Conservation (phyloP, 2,113 vertebrate genomes). For the Spea multiplicata region DNA sequence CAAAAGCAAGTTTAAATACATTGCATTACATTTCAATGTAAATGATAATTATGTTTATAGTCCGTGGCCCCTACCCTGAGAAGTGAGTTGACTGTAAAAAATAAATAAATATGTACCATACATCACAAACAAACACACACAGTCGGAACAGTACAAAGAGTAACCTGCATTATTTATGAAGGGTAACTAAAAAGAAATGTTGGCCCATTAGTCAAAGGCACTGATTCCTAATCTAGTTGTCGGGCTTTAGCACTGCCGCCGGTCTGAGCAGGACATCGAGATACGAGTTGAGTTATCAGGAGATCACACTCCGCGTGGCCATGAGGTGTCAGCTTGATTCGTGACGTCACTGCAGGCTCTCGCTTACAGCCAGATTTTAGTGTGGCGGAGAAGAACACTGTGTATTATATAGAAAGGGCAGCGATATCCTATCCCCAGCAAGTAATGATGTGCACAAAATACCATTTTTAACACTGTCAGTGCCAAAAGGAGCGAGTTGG, state of each 20-base stretch:
- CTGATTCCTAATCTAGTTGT: conserved; percentile 13
- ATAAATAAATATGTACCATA: not conserved
- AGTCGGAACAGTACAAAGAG: not conserved
- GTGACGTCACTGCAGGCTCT: not conserved
- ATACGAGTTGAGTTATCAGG: conserved; percentile 35
- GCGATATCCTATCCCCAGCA: no score
- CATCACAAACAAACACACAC: not conserved
- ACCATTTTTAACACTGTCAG: no score
- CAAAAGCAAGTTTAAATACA: no score
- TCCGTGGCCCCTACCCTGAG: no score
- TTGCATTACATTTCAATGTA: no score
- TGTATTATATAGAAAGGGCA: no score
- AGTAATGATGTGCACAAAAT: no score
- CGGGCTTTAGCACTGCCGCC: conserved; percentile 16
- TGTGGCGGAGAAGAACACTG: not conserved
- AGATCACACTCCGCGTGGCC: conserved; percentile 27
- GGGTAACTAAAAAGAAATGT: conserved; percentile 2
- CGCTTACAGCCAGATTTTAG: not conserved
- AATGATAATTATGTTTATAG: no score
- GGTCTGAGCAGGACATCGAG: conserved; percentile 32
- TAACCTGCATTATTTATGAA: not conserved
- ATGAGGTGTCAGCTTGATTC: conserved; percentile 37
- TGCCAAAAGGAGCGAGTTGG: no score
- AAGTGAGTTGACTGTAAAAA: no score
- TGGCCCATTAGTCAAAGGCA: conserved; percentile 31